Conservation (phyloP, 2,113 vertebrate species). For the Eidolon helvum region DNA sequence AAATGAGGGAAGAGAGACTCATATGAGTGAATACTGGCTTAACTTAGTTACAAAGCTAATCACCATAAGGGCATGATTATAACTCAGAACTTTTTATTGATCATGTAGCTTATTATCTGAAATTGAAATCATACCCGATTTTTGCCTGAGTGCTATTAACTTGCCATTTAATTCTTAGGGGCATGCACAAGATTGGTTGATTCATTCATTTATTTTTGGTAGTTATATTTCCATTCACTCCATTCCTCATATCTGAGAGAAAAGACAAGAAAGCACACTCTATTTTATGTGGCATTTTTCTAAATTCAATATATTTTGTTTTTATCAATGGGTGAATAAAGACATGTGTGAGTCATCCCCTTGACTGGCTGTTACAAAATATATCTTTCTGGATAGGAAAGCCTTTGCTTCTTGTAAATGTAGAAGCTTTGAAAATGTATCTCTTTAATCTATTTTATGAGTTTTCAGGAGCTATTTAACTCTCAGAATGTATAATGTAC, state of each 20-base stretch:
- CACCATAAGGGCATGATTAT: not conserved
- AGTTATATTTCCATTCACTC: not conserved
- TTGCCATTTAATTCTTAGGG: not conserved
- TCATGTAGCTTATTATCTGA: not conserved
- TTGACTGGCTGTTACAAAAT: not conserved
- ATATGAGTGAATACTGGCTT: not conserved
- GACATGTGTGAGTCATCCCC: not conserved
- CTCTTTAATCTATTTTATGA: not conserved
- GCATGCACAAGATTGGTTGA: not conserved
- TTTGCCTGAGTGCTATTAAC: not conserved
- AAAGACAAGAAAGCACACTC: not conserved
- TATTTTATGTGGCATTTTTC: not conserved
- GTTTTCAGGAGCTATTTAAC: not conserved
- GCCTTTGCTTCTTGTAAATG: not conserved
- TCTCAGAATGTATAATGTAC: not conserved
- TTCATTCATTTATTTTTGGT: not conserved
- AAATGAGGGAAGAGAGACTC: not conserved
- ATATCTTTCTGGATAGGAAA: not conserved
- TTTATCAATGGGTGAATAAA: not conserved
- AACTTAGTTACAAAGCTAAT: not conserved
- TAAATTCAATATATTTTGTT: not conserved
- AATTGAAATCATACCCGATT: not conserved
- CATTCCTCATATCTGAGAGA: not conserved
- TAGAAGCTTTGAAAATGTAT: not conserved
- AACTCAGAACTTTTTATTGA: not conserved